A percentile compares a stretch with the other conserved stretches of the same genome.
These are phyloP conservation scores for Patella ulyssiponensis DNA, from an alignment of 2,888 invertebrate species.

Conservation along the genomic window DNA sequence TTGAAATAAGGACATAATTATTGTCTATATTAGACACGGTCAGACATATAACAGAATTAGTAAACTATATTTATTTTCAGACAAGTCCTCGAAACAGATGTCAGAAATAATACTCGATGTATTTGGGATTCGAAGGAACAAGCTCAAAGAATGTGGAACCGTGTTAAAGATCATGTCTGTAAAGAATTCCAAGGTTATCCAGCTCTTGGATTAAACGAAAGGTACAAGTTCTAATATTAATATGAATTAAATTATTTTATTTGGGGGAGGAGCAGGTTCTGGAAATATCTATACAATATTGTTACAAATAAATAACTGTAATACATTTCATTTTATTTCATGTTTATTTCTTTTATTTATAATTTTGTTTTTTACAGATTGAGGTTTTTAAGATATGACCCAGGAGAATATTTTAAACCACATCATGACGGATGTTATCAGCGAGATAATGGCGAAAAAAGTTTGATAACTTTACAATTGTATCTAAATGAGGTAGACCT, in stretches of 20 bases:
- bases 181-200: constrained; percentile 36
- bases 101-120: constrained; percentile 57
- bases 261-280: too few species aligned
- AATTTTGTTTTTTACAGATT: neutral
- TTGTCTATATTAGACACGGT: too few species aligned
- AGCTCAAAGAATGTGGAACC: constrained; percentile 46
- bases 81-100: constrained; percentile 47
- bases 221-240: constrained; percentile 35
- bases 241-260: too few species aligned
- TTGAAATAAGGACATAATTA: too few species aligned
- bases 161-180: constrained; percentile 55
- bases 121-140: constrained; percentile 58
- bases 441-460: constrained; percentile 53
- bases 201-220: constrained; percentile 60
- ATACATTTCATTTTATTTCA: too few species aligned
- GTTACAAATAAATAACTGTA: too few species aligned
- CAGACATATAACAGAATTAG: too few species aligned
- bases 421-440: constrained; percentile 54
- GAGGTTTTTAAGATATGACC: neutral
- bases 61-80: constrained; percentile 23
- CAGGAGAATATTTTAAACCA: constrained; percentile 36
- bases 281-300: too few species aligned
- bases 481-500: constrained; percentile 56
- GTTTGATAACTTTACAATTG: constrained; percentile 54
- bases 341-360: too few species aligned